These are phyloP conservation scores for Willowsia nigromaculata DNA, from an alignment of 2,888 invertebrate genomes.

Conservation along the genomic window DNA sequence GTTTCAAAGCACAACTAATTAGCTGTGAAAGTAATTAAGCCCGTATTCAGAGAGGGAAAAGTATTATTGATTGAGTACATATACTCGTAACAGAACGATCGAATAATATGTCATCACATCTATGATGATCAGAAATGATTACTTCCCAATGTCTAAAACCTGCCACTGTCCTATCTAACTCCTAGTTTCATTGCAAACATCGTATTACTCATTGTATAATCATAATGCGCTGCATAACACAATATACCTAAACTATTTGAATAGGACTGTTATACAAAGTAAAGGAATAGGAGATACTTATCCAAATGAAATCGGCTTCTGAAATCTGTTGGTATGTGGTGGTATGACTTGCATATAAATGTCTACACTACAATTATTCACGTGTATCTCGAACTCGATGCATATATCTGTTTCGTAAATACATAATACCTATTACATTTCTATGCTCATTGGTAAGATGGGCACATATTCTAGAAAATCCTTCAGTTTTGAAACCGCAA, in stretches of 20 bases:
- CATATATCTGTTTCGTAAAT: not conserved
- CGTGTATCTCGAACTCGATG: too few species aligned
- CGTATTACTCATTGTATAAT: too few species aligned
- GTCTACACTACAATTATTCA: too few species aligned
- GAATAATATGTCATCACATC: not conserved
- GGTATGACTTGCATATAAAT: too few species aligned
- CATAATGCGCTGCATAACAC: too few species aligned
- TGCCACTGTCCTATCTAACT: not conserved
- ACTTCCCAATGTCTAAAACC: not conserved
- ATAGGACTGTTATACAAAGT: too few species aligned
- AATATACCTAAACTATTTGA: too few species aligned
- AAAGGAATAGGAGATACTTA: too few species aligned
- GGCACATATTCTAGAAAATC: not conserved
- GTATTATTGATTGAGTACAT: not conserved
- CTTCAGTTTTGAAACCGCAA: slow-evolving; percentile 4
- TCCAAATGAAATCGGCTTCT: too few species aligned
- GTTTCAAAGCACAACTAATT: not conserved
- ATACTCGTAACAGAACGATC: not conserved
- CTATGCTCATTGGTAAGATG: not conserved
- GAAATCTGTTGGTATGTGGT: too few species aligned
- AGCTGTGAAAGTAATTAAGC: slow-evolving; percentile 1
- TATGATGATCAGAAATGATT: not conserved
- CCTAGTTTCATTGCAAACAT: too few species aligned
- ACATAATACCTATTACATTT: too few species aligned
- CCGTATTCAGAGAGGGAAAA: slow-evolving; percentile 12